Evolutionary conservation across 2,888 invertebrate species (phyloP), one percentile per base, ranked within the genome.

Genomic region (Bhutanitis thaidina): DNA sequence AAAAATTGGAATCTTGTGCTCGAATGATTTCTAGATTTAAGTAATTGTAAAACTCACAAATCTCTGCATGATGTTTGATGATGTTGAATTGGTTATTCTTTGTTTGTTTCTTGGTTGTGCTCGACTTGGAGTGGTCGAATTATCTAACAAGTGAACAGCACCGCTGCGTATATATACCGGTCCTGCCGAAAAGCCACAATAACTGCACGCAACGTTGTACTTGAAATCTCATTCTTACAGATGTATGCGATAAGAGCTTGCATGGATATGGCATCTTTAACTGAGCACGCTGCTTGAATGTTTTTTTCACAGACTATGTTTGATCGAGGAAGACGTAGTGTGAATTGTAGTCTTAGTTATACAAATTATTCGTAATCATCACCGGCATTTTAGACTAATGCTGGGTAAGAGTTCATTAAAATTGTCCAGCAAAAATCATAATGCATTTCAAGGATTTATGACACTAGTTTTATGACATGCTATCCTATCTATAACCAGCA

Each of bases 21-120:
- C n/a, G 4, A 30, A 20, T n/a, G n/a, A n/a, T 20, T 20, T 20
- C 3, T 20, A 3, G 2, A 20, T 20, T 20, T 43, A 27, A 10
- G 5, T 7, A n/a, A 30, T 10, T 35, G n/a, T n/a, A n/a, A 20
- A 55, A 85, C 87, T 87, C 76, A 87, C 87, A 69, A 87, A 70
- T 71, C 64, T 71, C 77, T 85, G 79, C 87, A 87, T 86, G 69
- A 60, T 80, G 61, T 43, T 53, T 58, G 49, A 50, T 52, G 34
- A 38, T 65, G 55, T 67, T 71, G 27, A 1, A 7, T 10, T 34
- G 12, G 30, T 10, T 2, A 3, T 30, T 59, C 57, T 67, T 62
- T 59, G 57, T 59, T 69, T 60, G 60, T 2, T 62, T 54, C 57
- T 61, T 58, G 60, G 68, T 51, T 61, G 64, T 70, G 68, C 58